phyloP scores from a whole-genome alignment of 2,888 invertebrate species.

The Timandra comae region DNA sequence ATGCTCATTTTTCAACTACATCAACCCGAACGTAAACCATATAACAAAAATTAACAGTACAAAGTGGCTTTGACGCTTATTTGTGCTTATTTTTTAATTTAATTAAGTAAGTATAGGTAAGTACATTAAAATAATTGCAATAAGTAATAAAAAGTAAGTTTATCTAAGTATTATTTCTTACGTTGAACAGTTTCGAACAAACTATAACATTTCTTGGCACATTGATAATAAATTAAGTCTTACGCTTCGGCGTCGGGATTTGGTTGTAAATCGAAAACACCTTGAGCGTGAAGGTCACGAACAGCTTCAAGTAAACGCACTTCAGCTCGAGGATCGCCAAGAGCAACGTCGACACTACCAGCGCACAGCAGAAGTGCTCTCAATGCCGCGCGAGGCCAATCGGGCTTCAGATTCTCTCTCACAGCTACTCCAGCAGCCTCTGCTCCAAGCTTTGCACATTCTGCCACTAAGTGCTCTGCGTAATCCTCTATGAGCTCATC shows the following conservation, averaged over 20 bases:
- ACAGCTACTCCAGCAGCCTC: constrained; percentile 71
- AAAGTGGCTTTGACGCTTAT: constrained; percentile 5
- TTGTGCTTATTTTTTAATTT: not conserved
- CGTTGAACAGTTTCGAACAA: too few species aligned
- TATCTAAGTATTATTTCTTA: too few species aligned
- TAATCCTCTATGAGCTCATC: constrained; percentile 81
- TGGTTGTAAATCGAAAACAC: constrained; percentile 77
- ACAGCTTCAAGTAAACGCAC: constrained; percentile 84
- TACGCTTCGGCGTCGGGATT: constrained; percentile 56
- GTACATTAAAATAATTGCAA: constrained; percentile 20
- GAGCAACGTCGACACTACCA: constrained; percentile 87
- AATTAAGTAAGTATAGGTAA: constrained; percentile 7
- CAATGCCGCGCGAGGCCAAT: constrained; percentile 82
- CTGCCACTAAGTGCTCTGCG: constrained; percentile 79
- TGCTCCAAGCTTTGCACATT: constrained; percentile 78
- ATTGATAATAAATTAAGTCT: constrained; percentile 24
- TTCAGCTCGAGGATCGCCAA: constrained; percentile 86
- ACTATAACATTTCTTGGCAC: constrained; percentile 39
- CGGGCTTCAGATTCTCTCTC: constrained; percentile 73
- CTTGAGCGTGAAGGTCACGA: constrained; percentile 83
- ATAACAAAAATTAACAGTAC: constrained; percentile 28
- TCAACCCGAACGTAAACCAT: constrained; percentile 40
- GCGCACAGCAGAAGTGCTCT: constrained; percentile 86
- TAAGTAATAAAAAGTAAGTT: constrained; percentile 11
- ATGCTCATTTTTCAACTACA: constrained; percentile 30